These are phyloP conservation scores for Pseudobourletiella spinata DNA, from an alignment of 1,140 invertebrate species.

Conservation along the genomic window DNA sequence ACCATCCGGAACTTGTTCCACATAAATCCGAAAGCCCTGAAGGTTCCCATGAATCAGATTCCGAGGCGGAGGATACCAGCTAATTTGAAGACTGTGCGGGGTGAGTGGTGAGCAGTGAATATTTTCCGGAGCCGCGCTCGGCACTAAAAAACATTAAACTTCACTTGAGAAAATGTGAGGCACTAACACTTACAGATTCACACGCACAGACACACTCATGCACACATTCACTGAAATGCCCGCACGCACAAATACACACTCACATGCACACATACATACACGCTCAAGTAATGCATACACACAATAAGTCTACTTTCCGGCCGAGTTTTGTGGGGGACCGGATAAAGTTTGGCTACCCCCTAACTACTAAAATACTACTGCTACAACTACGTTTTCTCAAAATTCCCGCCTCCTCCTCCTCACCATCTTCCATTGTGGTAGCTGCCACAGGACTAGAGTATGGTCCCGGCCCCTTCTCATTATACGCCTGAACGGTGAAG, in stretches of 20 bases:
- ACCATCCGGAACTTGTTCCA: conserved; percentile 53
- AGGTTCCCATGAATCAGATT: conserved; percentile 62
- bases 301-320: too few species aligned
- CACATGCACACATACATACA: too few species aligned
- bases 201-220: background rate
- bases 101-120: conserved; percentile 56
- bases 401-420: too few species aligned
- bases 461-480: conserved; percentile 67
- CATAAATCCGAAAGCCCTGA: conserved; percentile 69
- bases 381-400: too few species aligned
- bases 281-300: too few species aligned
- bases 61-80: conserved; percentile 62
- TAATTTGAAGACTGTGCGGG: conserved; percentile 61
- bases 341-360: too few species aligned
- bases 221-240: too few species aligned
- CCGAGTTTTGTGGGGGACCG: too few species aligned
- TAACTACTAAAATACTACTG: too few species aligned
- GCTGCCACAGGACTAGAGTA: conserved; percentile 55
- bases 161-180: too few species aligned
- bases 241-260: background rate
- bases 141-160: too few species aligned
- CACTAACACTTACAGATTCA: too few species aligned
- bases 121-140: conserved; percentile 55
- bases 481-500: conserved; percentile 69
- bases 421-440: conserved; percentile 71